These are phyloP conservation scores for Procambarus clarkii DNA, from an alignment of 1,140 invertebrate genomes.

Conservation along the genomic window DNA sequence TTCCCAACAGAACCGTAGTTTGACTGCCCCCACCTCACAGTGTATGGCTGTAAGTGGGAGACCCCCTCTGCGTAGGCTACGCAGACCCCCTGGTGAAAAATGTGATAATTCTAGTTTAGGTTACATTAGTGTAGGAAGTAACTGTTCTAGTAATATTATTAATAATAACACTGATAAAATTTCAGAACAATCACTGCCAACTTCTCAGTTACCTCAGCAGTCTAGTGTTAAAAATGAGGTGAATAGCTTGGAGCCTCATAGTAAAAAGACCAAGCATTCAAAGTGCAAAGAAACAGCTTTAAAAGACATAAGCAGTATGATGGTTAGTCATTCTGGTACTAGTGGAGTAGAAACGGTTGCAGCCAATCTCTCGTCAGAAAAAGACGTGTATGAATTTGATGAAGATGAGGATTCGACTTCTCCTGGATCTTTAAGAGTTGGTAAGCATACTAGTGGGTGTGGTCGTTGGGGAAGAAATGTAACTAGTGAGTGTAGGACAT, in stretches of 20 bases:
- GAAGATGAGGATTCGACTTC: conserved; percentile 64
- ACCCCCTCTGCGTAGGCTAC: conserved; percentile 58
- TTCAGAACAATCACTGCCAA: conserved; percentile 70
- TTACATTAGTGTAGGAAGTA: conserved; percentile 70
- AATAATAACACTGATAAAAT: conserved; percentile 66
- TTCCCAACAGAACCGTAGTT: conserved; percentile 27
- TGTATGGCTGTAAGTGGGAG: conserved; percentile 41
- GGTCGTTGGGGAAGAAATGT: conserved; percentile 71
- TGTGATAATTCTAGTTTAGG: conserved; percentile 72
- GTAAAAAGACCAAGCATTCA: conserved; percentile 49
- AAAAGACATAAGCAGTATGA: conserved; percentile 51
- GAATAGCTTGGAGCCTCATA: conserved; percentile 41
- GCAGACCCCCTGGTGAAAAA: conserved; percentile 67
- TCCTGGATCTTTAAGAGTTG: conserved; percentile 64
- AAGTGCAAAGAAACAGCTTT: conserved; percentile 67
- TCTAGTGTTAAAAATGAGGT: conserved; percentile 60
- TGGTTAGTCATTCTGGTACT: conserved; percentile 28
- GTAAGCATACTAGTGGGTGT: conserved; percentile 75
- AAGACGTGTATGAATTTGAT: conserved; percentile 71
- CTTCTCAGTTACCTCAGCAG: conserved; percentile 70
- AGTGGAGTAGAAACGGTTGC: conserved; percentile 20
- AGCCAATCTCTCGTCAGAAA: conserved; percentile 38
- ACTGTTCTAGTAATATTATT: conserved; percentile 68
- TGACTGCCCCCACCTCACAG: conserved; percentile 29
- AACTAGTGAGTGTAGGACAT: conserved; percentile 57